Evolutionary conservation across 2,797 vertebrate genomes (phyloP).

Genomic region (Argentina silus): DNA sequence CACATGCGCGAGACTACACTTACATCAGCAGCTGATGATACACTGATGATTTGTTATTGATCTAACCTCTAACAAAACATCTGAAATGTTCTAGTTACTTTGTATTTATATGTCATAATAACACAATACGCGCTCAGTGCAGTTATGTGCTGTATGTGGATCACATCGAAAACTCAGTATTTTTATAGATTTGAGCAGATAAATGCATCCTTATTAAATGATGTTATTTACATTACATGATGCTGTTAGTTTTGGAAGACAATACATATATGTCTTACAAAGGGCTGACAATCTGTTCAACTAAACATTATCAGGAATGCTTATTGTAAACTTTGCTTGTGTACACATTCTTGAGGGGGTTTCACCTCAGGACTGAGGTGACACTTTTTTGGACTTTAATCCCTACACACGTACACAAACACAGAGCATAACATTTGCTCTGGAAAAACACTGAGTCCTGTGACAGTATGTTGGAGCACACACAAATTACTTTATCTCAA

Average conservation of each 20-base stretch:
- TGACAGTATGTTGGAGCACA: background rate
- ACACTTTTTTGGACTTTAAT: conserved; percentile 40
- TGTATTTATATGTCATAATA: background rate
- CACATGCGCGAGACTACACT: background rate
- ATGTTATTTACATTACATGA: background rate
- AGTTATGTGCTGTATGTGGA: no score
- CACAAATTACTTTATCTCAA: background rate
- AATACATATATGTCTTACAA: background rate
- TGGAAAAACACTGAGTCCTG: background rate
- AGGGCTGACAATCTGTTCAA: background rate
- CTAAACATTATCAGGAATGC: background rate
- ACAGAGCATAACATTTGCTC: conserved; percentile 11
- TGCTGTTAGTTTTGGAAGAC: background rate
- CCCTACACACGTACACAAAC: conserved; percentile 9
- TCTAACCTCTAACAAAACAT: no score
- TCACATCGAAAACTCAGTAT: no score
- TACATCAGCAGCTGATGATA: background rate
- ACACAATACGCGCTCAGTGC: background rate
- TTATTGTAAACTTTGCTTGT: conserved; percentile 1
- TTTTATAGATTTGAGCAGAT: no score
- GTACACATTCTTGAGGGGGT: background rate
- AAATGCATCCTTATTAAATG: no score
- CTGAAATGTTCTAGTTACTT: no score
- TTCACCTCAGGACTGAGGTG: conserved; percentile 3
- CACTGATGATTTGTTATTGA: no score